These are phyloP conservation scores for Argyra leucocephala DNA, from an alignment of 2,888 invertebrate genomes.

Conservation along the genomic window DNA sequence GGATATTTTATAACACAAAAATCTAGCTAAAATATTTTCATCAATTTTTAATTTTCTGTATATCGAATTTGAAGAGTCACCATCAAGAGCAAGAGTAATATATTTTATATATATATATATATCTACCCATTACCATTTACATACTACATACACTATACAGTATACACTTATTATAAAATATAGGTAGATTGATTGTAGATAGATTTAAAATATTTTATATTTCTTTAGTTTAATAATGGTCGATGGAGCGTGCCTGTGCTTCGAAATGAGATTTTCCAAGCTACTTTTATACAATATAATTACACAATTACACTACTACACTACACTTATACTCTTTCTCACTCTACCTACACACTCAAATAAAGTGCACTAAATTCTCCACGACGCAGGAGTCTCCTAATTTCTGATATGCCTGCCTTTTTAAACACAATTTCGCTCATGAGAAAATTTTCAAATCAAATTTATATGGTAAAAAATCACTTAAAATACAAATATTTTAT, in stretches of 20 bases:
- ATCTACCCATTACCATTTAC: too few relatives aligned
- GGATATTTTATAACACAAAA: background rate
- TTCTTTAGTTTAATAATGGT: background rate
- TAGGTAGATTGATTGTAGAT: too few relatives aligned
- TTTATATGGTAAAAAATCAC: background rate
- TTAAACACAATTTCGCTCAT: background rate
- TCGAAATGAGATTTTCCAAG: conserved; percentile 2
- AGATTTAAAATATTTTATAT: background rate
- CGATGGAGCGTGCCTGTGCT: conserved; percentile 2
- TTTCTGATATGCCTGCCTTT: background rate
- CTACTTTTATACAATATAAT: background rate
- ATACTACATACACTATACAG: too few relatives aligned
- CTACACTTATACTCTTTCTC: background rate
- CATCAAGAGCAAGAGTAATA: background rate
- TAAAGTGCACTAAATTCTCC: background rate
- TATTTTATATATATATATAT: background rate
- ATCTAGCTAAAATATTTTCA: background rate
- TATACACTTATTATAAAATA: background rate
- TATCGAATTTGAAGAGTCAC: background rate
- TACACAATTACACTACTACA: too few relatives aligned
- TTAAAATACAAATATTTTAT: background rate
- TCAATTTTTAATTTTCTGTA: conserved; percentile 3
- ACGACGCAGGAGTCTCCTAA: background rate
- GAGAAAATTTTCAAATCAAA: background rate
- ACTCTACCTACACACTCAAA: background rate